Conservation (phyloP, 37 sponge, comb jelly and placozoan genomes). For the Cliona cf. orientalis region DNA sequence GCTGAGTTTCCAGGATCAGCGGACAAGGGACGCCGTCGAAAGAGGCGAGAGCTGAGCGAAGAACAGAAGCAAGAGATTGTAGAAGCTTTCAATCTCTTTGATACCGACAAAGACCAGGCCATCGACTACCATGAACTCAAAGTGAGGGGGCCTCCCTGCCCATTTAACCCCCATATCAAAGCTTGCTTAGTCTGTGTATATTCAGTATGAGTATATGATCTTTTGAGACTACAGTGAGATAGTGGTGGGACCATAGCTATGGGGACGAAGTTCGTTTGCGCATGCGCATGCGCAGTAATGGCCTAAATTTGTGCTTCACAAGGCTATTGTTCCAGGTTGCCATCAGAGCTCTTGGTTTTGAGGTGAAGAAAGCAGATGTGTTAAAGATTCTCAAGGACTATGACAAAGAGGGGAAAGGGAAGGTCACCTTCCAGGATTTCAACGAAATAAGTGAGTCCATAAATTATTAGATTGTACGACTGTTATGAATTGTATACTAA, state of each 20-base stretch:
- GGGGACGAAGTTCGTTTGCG: too few relatives aligned
- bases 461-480: too few relatives aligned
- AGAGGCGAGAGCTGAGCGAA: constrained; percentile 88
- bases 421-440: constrained; percentile 87
- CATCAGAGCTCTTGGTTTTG: constrained; percentile 95
- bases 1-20: constrained; percentile 1
- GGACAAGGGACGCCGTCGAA: constrained; percentile 54
- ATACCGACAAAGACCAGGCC: constrained; percentile 93
- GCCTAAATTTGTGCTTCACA: not conserved
- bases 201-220: too few relatives aligned
- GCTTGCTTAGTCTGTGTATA: too few relatives aligned
- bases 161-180: too few relatives aligned
- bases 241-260: too few relatives aligned
- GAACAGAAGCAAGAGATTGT: constrained; percentile 96
- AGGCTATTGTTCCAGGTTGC: constrained; percentile 71
- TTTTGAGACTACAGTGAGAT: too few relatives aligned
- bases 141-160: too few relatives aligned
- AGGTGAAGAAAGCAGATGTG: constrained; percentile 95
- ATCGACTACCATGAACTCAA: constrained; percentile 98
- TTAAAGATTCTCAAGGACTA: constrained; percentile 91
- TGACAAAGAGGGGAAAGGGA: constrained; percentile 91
- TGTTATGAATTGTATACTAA: too few relatives aligned
- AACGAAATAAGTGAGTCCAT: constrained; percentile 86
- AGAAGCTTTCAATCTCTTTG: constrained; percentile 97
- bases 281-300: not conserved